Percentiles rank a stretch among this genome's conserved stretches.
Evolutionary conservation across 2,888 invertebrate genomes (phyloP).

Genomic region (Orthonevra nobilis): DNA sequence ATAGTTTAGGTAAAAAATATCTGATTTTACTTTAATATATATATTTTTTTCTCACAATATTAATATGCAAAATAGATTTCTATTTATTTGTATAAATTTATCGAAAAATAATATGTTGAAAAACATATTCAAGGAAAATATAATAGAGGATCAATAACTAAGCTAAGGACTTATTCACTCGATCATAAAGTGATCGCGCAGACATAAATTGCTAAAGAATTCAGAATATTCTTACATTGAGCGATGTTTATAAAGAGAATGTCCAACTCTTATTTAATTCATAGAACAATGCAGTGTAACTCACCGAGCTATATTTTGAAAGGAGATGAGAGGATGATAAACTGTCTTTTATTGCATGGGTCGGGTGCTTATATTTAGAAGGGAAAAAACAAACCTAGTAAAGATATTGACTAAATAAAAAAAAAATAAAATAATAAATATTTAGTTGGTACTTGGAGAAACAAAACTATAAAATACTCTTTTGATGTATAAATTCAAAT

Average conservation of each 20-base stretch:
- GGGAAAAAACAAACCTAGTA: not conserved
- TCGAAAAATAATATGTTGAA: conserved; percentile 42
- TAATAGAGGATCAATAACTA: conserved; percentile 4
- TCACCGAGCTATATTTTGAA: not conserved
- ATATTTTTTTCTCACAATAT: conserved; percentile 30
- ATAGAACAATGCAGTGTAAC: not conserved
- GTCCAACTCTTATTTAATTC: too few relatives aligned
- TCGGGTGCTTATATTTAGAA: not conserved
- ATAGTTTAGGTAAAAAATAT: conserved; percentile 58
- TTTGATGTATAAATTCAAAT: conserved; percentile 53
- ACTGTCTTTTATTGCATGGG: conserved; percentile 19
- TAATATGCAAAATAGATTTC: conserved; percentile 66
- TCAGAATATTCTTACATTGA: conserved; percentile 3
- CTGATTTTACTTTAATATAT: conserved; percentile 30
- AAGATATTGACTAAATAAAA: conserved; percentile 61
- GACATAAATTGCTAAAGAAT: conserved; percentile 22
- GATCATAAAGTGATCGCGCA: too few relatives aligned
- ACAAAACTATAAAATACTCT: conserved; percentile 59
- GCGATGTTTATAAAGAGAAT: too few relatives aligned
- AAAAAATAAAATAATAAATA: too few relatives aligned
- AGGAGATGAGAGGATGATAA: not conserved
- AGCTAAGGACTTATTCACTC: conserved; percentile 48
- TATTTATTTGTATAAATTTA: conserved; percentile 58
- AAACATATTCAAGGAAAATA: conserved; percentile 8
- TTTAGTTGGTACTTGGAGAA: conserved; percentile 31